phyloP scores from a whole-genome alignment of 2,888 invertebrate genomes.

The Pemphredon lugubris region DNA sequence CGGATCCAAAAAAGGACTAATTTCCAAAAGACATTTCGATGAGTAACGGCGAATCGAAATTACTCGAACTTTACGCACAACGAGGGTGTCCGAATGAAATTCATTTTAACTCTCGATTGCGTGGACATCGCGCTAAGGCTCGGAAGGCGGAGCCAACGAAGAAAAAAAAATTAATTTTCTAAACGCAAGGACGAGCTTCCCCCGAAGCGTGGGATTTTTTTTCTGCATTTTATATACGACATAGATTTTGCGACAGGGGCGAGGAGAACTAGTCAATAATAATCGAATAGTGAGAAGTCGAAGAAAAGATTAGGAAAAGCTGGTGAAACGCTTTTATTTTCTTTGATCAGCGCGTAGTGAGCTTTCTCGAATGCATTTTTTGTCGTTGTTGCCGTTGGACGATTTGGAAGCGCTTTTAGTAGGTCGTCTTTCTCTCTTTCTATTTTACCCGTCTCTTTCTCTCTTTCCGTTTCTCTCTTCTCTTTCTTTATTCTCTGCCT shows the following conservation, averaged over 20 bases:
- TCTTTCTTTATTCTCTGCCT: constrained; percentile 18
- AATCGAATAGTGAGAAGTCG: constrained; percentile 49
- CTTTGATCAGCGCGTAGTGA: constrained; percentile 53
- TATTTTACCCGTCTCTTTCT: constrained; percentile 22
- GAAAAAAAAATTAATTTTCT: constrained; percentile 12
- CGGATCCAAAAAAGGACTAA: no score
- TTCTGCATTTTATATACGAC: constrained; percentile 56
- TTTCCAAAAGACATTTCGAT: neutral
- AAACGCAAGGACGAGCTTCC: neutral
- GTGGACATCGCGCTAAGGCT: neutral
- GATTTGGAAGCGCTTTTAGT: constrained; percentile 55
- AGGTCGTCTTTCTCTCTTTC: constrained; percentile 47
- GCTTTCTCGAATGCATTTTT: constrained; percentile 70
- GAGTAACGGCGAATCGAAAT: neutral
- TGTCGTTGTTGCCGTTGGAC: constrained; percentile 38
- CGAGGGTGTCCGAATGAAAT: neutral
- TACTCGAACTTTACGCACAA: neutral
- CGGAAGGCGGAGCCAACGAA: neutral
- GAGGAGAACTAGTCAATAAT: constrained; percentile 58
- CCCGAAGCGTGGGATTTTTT: constrained; percentile 22
- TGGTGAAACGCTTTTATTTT: constrained; percentile 42
- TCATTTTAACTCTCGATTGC: neutral
- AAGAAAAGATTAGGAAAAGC: constrained; percentile 37
- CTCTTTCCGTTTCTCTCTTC: constrained; percentile 11
- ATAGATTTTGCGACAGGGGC: constrained; percentile 46